These are phyloP conservation scores for Coturnix japonica DNA, from an alignment of 2,113 vertebrate species.

Conservation along the genomic window DNA sequence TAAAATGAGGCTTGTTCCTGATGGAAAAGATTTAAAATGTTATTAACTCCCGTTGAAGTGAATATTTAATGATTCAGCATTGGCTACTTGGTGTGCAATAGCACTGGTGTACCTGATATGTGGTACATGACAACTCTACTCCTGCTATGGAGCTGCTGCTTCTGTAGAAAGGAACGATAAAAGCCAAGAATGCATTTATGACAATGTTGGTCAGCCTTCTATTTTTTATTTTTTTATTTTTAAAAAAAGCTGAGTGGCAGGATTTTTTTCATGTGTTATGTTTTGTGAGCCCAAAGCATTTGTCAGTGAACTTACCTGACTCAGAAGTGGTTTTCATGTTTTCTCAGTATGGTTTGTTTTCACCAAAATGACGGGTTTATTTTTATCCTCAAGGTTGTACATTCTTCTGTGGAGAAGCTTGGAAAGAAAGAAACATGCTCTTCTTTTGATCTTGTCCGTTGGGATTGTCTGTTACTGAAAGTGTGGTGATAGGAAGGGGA, in stretches of 20 bases:
- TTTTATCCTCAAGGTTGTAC: not conserved
- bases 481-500: not conserved
- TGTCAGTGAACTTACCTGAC: not conserved
- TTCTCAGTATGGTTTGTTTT: not conserved
- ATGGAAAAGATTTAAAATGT: not conserved
- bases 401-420: not conserved
- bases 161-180: not conserved
- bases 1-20: not conserved
- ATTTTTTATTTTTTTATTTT: too few relatives aligned
- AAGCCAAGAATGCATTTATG: not conserved
- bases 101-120: not conserved
- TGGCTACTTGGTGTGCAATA: not conserved
- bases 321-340: not conserved
- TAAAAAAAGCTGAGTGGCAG: not conserved
- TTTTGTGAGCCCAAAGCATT: not conserved
- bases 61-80: not conserved
- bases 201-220: not conserved
- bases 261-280: not conserved
- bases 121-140: not conserved
- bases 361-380: not conserved
- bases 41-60: not conserved
- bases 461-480: not conserved
- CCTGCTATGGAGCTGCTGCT: not conserved
- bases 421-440: not conserved
- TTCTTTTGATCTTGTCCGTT: not conserved